Base-by-base conservation (phyloP, 2,113 vertebrate species). In the Trachemys scripta region DNA sequence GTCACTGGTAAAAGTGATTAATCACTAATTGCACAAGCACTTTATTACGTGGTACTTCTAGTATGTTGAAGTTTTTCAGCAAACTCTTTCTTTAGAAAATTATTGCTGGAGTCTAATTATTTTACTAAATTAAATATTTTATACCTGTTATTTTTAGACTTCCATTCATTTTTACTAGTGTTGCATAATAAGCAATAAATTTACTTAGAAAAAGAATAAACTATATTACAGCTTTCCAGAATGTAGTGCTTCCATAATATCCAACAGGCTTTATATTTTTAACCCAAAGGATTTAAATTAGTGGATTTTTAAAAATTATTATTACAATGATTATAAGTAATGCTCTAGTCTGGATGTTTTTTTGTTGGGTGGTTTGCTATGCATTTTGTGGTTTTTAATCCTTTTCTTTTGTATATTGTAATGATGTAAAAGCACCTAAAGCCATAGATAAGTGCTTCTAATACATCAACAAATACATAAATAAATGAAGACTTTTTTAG, bases 361-460 rank as follows among this genome's bases (percentile, higher is more conserved):
- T 94, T 92, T 91, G 42, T 96, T 93, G 84, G 31, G 14, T 75
- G 78, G 31, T 81, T 80, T 78, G 72, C 20, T 14, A 12, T 56
- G 93, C 82, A 4, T 65, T 92, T 87, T 97, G 83, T 92, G 87
- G 85, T 87, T 93, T 96, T 95, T 94, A 92, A 90, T 96, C 97
- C 87, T 95, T 94, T 93, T 96, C 85, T 90, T 94, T 92, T 50
- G 53, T 84, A 76, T 57, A 47, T 53, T 95, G 86, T 92, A 97
- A 97, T 97, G 75, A 47, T 95, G 93, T 50, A 92, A 94, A 57
- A 96, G 69, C 25, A 93, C 57, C 38, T 81, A 89, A 90, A 89
- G 86, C 42, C 0, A 17, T 93, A 72, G 56, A 9, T 89, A 13
- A 80, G 89, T 92, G 89, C 85, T 95, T 93, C 83, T 87, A 96